Evolutionary conservation across 2,888 invertebrate genomes (phyloP).

Genomic region (Strigamia crassipes): DNA sequence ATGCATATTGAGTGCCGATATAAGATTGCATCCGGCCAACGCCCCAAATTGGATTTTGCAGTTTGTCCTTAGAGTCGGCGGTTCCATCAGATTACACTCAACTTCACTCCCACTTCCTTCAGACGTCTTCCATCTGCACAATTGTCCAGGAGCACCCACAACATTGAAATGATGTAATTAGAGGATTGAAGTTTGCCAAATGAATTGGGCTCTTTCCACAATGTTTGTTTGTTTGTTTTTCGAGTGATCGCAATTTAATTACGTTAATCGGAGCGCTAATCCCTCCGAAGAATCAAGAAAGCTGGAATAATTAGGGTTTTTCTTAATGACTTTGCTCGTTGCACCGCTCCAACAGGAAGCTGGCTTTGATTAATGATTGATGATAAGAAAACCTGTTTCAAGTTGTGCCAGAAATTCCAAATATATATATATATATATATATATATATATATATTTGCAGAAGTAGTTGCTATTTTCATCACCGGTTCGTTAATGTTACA

Average conservation of each 20-base stretch:
- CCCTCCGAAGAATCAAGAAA: neutral
- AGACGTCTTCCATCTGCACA: neutral
- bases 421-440: no score
- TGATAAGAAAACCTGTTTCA: neutral
- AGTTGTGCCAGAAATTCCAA: neutral
- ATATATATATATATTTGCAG: no score
- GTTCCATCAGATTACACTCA: constrained; percentile 28
- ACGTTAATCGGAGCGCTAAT: neutral
- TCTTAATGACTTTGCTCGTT: neutral
- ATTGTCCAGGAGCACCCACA: neutral
- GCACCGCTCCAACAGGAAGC: neutral
- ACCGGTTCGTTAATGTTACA: no score
- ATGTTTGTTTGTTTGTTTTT: neutral
- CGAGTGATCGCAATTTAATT: neutral
- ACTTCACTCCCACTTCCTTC: neutral
- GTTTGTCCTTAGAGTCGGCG: neutral
- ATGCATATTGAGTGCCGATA: constrained; percentile 24
- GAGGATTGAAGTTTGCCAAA: neutral
- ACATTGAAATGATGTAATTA: constrained; percentile 14
- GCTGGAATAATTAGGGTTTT: neutral
- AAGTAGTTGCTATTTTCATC: no score
- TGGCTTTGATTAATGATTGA: neutral
- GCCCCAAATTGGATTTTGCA: constrained; percentile 34
- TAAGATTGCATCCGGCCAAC: constrained; percentile 23
- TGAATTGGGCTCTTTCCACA: neutral